phyloP scores from a whole-genome alignment of 2,888 invertebrate genomes.

The Hirtodrosophila alboralis region DNA sequence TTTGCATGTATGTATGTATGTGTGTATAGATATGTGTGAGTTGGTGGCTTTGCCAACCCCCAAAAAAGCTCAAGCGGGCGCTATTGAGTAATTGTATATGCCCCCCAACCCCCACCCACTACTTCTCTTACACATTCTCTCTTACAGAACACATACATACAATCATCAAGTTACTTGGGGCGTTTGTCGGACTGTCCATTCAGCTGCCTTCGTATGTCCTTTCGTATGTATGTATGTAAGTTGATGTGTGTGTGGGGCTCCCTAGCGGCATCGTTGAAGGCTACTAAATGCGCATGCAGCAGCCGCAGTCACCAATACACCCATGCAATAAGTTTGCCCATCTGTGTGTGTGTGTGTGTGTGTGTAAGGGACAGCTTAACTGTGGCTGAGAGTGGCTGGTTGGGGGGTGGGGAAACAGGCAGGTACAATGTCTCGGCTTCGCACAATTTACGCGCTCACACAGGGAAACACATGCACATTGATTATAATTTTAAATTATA shows the following conservation, averaged over 20 bases:
- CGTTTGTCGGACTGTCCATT: conserved; percentile 71
- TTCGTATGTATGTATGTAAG: conserved; percentile 40
- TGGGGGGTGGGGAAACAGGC: conserved; percentile 18
- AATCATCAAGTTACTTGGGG: conserved; percentile 74
- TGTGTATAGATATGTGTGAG: conserved; percentile 48
- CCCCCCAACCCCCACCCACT: conserved; percentile 18
- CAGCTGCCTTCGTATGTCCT: conserved; percentile 71
- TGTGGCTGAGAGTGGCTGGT: conserved; percentile 11
- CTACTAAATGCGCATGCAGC: conserved; percentile 79
- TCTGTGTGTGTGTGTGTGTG: conserved; percentile 36
- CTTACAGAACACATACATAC: conserved; percentile 48
- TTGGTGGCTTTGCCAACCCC: conserved; percentile 66
- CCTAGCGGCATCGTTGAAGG: conserved; percentile 74
- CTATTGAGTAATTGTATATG: conserved; percentile 76
- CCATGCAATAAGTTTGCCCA: conserved; percentile 60
- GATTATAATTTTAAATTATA: conserved; percentile 82
- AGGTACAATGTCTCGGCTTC: conserved; percentile 72
- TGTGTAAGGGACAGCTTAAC: conserved; percentile 64
- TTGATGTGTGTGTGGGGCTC: conserved; percentile 35
- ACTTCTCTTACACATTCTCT: conserved; percentile 21
- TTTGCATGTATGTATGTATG: conserved; percentile 41
- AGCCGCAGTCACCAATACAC: conserved; percentile 57
- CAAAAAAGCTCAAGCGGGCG: conserved; percentile 71
- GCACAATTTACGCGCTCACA: conserved; percentile 74
- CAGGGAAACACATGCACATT: conserved; percentile 57